These are phyloP conservation scores for Syngnathus acus DNA, from an alignment of 2,797 vertebrate genomes.

Conservation along the genomic window DNA sequence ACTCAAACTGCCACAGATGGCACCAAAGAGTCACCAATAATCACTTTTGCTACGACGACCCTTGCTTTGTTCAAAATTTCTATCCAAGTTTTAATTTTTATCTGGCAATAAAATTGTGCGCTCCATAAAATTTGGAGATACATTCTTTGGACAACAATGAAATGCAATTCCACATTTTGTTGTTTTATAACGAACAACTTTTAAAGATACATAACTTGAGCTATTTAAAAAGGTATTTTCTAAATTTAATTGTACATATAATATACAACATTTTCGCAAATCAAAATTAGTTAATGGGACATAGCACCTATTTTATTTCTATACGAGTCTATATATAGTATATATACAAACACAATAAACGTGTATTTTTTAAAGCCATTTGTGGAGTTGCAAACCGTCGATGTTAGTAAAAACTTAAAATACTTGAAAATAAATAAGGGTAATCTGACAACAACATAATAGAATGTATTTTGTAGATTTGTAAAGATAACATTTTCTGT, in stretches of 20 bases:
- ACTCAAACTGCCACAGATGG: background rate
- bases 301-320: background rate
- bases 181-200: background rate
- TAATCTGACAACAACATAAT: background rate
- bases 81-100: background rate
- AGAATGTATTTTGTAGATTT: background rate
- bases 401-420: conserved; percentile 59
- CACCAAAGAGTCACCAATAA: background rate
- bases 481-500: background rate
- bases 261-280: no score
- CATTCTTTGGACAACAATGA: background rate
- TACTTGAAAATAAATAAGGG: background rate
- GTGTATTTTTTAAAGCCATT: background rate
- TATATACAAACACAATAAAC: no score
- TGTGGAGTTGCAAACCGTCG: conserved; percentile 49
- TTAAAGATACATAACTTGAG: background rate
- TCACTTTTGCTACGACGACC: background rate
- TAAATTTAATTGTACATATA: background rate
- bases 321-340: background rate
- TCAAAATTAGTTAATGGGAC: background rate
- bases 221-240: background rate
- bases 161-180: background rate
- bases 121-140: background rate
- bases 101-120: background rate
- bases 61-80: background rate